Conservation (phyloP, 2,888 invertebrate genomes). For the Tricholauxania praeusta region DNA sequence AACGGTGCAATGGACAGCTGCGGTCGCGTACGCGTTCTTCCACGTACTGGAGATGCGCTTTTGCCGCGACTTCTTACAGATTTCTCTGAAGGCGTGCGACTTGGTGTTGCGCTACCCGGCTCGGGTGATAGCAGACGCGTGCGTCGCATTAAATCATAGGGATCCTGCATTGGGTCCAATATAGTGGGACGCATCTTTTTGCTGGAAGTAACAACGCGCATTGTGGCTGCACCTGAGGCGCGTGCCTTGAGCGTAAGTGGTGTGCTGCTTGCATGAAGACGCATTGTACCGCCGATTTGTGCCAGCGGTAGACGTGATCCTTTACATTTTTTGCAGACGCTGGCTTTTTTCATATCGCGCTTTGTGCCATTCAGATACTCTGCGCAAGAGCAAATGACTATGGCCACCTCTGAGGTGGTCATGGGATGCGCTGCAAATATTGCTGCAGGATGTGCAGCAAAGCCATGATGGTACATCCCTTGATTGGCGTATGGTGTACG, state of each 20-base stretch:
- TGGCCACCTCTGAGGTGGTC: constrained; percentile 72
- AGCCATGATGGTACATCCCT: neutral
- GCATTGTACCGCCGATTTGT: constrained; percentile 78
- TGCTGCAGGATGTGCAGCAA: constrained; percentile 53
- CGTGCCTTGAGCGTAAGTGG: constrained; percentile 53
- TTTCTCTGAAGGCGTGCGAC: constrained; percentile 39
- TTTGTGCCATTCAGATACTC: constrained; percentile 84
- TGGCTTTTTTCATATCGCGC: constrained; percentile 79
- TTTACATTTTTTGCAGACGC: constrained; percentile 86
- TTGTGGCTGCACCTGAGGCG: constrained; percentile 72
- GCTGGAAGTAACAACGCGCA: constrained; percentile 71
- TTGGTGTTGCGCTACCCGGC: constrained; percentile 50
- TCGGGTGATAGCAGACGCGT: constrained; percentile 78
- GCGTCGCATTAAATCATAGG: constrained; percentile 86
- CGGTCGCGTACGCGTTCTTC: constrained; percentile 70
- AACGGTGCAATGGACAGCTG: neutral
- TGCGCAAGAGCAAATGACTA: constrained; percentile 84
- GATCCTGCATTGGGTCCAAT: constrained; percentile 77
- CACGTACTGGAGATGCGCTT: constrained; percentile 72
- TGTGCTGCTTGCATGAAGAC: constrained; percentile 65
- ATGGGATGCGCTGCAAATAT: constrained; percentile 62
- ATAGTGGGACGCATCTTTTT: constrained; percentile 75
- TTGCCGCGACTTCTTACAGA: constrained; percentile 63
- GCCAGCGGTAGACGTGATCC: constrained; percentile 82
- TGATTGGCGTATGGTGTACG: constrained; percentile 51